phyloP scores from a whole-genome alignment of 1,140 invertebrate genomes.

The Zaprionus africanus region DNA sequence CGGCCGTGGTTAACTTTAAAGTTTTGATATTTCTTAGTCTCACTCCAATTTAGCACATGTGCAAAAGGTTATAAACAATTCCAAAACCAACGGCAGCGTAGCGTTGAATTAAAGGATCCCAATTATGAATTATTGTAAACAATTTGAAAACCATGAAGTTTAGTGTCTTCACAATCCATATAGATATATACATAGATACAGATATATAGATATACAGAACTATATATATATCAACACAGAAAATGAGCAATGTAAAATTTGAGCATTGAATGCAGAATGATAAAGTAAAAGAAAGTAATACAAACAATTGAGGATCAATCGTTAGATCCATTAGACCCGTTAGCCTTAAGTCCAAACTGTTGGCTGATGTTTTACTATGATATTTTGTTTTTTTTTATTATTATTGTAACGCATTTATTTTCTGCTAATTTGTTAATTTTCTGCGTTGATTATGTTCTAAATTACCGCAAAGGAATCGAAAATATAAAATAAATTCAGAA shows the following conservation, averaged over 20 bases:
- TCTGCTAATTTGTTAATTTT: slow-evolving; percentile 29
- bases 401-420: slow-evolving; percentile 28
- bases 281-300: slow-evolving; percentile 15
- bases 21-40: slow-evolving; percentile 61
- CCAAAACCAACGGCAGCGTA: slow-evolving; percentile 52
- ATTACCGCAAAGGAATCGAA: slow-evolving; percentile 14
- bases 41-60: slow-evolving; percentile 47
- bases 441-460: slow-evolving; percentile 17
- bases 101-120: slow-evolving; percentile 38
- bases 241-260: slow-evolving; percentile 23
- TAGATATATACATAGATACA: slow-evolving; percentile 22
- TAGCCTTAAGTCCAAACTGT: slow-evolving; percentile 33
- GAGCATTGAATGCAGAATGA: slow-evolving; percentile 33
- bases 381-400: slow-evolving; percentile 18
- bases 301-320: slow-evolving; percentile 30
- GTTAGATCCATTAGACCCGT: slow-evolving; percentile 12
- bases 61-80: slow-evolving; percentile 64
- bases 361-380: slow-evolving; percentile 26
- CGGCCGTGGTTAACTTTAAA: slow-evolving; percentile 43
- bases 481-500: slow-evolving; percentile 43
- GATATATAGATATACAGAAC: slow-evolving; percentile 38
- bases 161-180: slow-evolving; percentile 58
- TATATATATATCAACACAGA: not conserved
- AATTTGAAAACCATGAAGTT: slow-evolving; percentile 34
- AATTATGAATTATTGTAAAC: slow-evolving; percentile 40